Base-by-base conservation (phyloP, 30 jellyfish, hydroid and myxozoan species). In the Aurelia sp. region DNA sequence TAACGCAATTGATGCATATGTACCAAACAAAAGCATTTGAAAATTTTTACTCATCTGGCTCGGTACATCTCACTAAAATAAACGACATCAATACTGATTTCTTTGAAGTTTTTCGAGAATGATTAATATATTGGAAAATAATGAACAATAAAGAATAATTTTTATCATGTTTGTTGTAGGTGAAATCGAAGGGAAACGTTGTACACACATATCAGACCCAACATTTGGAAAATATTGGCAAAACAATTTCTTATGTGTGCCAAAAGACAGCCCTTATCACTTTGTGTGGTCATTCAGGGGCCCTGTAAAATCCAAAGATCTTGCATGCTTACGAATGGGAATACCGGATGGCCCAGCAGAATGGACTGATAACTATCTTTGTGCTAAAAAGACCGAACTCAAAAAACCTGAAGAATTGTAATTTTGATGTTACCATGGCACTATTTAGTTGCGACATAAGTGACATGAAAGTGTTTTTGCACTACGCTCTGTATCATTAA, bases 281-380 rank as follows among this genome's bases (percentile, higher is more conserved):
- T 91, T 91, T 59, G 71, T 66, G 23, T 91, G 97, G 97, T 91
- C 97, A 4, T 69, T 73, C 66, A 71, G 82, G 31, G 97, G 95
- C 10, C 91, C 92, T 40, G 78, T 87, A 13, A 62, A 60, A 27
- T 79, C 80, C 4, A 63, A 79, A 19, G 86, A 66, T 11, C 17
- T 65, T 20, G 61, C 80, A 19, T 91, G 97, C 60, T 59, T 91
- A 16, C 72, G 82, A 33, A 78, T 91, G 91, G 96, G 83, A 20
- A 88, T 83, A 35, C 97, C 97, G 5, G 80, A 74, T 44, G 97
- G 91, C 20, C 88, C 96, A 22, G 66, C 71, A 62, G 89, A 74
- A 19, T 91, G 97, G 97, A 63, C 48, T 66, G 86, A 73, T 50
- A 79, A 85, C 18, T 91, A 68, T 74, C 88, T 91, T 16, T 91